These are phyloP conservation scores for Anthopleura sola DNA, from an alignment of 64 coral and sea anemone genomes.

Conservation along the genomic window DNA sequence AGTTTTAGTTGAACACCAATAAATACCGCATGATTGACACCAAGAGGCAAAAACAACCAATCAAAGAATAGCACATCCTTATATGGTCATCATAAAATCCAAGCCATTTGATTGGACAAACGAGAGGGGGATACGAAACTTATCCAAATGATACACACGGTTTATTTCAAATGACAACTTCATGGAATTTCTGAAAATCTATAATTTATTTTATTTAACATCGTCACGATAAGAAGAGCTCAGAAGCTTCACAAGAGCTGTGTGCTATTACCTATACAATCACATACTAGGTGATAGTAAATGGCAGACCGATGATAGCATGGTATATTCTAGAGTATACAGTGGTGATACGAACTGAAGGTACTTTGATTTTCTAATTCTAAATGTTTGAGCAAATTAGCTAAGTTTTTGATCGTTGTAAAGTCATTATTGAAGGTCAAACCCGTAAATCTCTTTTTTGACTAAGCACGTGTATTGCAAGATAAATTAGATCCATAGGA, in stretches of 20 bases:
- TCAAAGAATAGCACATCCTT: background rate
- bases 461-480: background rate
- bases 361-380: background rate
- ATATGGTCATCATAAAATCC: background rate
- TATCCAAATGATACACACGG: background rate
- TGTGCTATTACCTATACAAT: background rate
- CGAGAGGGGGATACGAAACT: background rate
- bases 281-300: background rate
- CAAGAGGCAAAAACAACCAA: background rate
- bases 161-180: constrained; percentile 1
- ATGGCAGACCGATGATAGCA: background rate
- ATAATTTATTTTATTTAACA: constrained; percentile 34
- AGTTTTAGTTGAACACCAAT: background rate
- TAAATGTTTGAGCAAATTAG: background rate
- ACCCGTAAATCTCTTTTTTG: background rate
- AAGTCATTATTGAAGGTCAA: background rate
- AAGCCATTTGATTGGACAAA: background rate
- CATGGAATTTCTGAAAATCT: background rate
- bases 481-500: background rate
- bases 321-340: background rate
- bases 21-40: background rate
- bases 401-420: constrained; percentile 1
- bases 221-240: background rate
- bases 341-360: background rate
- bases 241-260: background rate